Conservation (phyloP, 2,797 vertebrate genomes). For the Pteronotus mesoamericanus region DNA sequence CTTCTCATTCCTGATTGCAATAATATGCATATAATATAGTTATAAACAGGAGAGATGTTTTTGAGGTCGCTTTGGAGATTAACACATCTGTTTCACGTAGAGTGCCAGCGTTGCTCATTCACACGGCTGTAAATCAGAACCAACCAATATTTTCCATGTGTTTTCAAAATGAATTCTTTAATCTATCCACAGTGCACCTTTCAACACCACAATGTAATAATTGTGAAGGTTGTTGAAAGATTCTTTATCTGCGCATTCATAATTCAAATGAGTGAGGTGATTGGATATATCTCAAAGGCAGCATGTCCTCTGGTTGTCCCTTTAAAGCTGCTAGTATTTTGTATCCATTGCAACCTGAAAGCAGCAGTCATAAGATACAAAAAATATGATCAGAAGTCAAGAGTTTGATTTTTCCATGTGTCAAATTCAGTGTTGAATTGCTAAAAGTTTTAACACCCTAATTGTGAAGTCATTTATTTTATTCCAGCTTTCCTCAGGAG, state of each 20-base stretch:
- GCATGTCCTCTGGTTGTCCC: background rate
- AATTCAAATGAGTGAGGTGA: constrained; percentile 41
- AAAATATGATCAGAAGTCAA: background rate
- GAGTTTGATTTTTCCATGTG: background rate
- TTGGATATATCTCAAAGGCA: constrained; percentile 14
- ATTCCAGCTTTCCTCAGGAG: constrained; percentile 12
- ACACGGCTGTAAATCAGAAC: constrained; percentile 21
- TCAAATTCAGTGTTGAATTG: constrained; percentile 27
- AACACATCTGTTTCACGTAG: constrained; percentile 43
- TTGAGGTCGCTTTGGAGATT: constrained; percentile 52
- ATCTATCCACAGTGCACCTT: constrained; percentile 39
- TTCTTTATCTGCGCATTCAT: constrained; percentile 59
- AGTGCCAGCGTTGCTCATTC: constrained; percentile 46
- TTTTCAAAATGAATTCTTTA: constrained; percentile 57
- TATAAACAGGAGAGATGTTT: constrained; percentile 20
- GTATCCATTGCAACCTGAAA: constrained; percentile 46
- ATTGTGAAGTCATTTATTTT: background rate
- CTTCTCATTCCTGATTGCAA: background rate
- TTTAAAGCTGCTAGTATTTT: background rate
- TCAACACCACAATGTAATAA: constrained; percentile 45
- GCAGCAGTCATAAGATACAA: background rate
- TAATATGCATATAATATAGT: background rate
- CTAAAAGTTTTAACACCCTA: constrained; percentile 41
- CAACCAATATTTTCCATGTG: constrained; percentile 1
- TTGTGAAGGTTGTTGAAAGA: constrained; percentile 7